Percentiles rank a stretch among this genome's conserved stretches.
Conservation (phyloP, 23 tunicate genomes). For the Ciona savignyi region DNA sequence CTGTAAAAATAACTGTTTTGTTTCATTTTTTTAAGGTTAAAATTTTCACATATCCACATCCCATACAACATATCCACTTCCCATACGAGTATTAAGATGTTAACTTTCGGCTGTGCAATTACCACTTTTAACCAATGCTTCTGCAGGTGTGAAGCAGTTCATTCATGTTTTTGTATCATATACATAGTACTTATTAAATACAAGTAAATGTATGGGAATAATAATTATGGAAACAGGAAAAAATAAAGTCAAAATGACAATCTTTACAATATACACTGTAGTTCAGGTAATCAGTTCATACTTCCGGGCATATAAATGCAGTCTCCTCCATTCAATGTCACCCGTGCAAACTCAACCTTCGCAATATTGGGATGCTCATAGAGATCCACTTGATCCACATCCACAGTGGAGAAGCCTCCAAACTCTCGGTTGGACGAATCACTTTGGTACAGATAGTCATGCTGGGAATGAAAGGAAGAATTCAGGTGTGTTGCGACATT, state of each 20-base stretch:
- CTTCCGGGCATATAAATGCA: constrained; percentile 52
- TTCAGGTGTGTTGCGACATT: no score
- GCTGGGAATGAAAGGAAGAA: no score
- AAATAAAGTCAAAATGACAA: neutral
- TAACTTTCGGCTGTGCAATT: no score
- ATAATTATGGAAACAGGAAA: neutral
- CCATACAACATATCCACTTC: no score
- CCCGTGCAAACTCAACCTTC: constrained; percentile 18
- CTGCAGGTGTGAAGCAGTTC: no score
- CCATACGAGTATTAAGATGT: no score
- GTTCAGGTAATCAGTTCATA: constrained; percentile 10
- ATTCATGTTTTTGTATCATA: no score
- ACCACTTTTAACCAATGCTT: no score
- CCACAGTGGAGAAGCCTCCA: constrained; percentile 40
- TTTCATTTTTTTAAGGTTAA: no score
- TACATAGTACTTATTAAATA: no score
- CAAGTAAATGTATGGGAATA: neutral
- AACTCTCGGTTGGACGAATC: constrained; percentile 22
- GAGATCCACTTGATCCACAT: constrained; percentile 37
- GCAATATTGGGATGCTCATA: constrained; percentile 7
- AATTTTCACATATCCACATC: no score
- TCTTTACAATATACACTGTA: neutral
- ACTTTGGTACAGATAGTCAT: constrained; percentile 22
- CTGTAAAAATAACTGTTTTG: no score
- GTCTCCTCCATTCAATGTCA: constrained; percentile 40